These are phyloP conservation scores for Premnoplex brunnescens DNA, from an alignment of 2,797 vertebrate species.

Conservation along the genomic window DNA sequence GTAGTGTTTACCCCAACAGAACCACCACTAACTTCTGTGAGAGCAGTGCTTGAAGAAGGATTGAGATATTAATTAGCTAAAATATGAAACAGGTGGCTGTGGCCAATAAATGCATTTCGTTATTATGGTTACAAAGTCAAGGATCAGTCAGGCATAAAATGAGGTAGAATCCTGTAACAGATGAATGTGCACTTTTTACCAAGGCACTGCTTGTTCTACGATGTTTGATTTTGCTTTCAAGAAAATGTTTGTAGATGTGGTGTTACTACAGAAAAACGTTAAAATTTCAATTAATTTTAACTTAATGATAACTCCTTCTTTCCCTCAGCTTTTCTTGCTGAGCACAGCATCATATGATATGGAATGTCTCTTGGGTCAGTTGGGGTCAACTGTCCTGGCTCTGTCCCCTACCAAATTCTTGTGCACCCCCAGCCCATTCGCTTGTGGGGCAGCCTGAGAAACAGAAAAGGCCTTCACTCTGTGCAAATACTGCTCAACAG, in stretches of 20 bases:
- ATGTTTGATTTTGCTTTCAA: not conserved
- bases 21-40: not conserved
- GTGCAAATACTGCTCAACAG: not conserved
- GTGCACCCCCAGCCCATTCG: accelerated
- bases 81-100: not conserved
- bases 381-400: not conserved
- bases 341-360: accelerated
- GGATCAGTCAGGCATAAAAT: not conserved
- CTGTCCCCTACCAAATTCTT: not conserved
- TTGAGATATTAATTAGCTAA: not conserved
- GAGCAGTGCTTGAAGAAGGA: not conserved
- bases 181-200: not conserved
- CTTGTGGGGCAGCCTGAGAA: not conserved
- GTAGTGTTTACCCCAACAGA: not conserved
- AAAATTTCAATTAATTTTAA: not conserved
- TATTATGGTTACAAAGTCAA: not conserved
- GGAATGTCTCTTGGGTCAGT: not conserved
- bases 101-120: not conserved
- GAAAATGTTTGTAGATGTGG: not conserved
- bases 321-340: not conserved
- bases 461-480: not conserved
- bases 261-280: not conserved
- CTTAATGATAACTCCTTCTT: not conserved
- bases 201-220: not conserved
- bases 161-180: not conserved